Evolutionary conservation across 2,113 vertebrate genomes (phyloP).

Genomic region (Gallinago paraguaiae): DNA sequence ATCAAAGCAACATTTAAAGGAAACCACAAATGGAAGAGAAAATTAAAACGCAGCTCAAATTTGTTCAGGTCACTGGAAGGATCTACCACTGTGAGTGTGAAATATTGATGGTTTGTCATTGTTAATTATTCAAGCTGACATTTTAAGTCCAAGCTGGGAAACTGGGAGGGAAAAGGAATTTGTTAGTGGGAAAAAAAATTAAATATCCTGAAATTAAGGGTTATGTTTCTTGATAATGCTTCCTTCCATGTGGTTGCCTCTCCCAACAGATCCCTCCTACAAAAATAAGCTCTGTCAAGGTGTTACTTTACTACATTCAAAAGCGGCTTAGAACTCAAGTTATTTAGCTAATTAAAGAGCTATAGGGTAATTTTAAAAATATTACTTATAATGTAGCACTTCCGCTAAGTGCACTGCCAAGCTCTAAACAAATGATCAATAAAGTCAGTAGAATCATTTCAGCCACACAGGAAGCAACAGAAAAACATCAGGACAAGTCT

Average conservation of each 20-base stretch:
- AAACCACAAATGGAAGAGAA: conserved; percentile 42
- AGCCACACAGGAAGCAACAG: not conserved
- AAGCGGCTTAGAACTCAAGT: not conserved
- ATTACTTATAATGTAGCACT: not conserved
- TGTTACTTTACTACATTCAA: not conserved
- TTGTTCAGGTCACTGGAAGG: conserved; percentile 49
- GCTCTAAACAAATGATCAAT: not conserved
- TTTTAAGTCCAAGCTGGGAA: conserved; percentile 48
- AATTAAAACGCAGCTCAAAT: conserved; percentile 36
- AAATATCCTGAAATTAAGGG: not conserved
- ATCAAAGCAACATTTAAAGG: conserved; percentile 53
- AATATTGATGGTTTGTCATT: conserved; percentile 73
- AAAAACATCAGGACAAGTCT: not conserved
- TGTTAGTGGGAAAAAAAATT: not conserved
- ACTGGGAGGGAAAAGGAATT: not conserved
- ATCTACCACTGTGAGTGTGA: conserved; percentile 51
- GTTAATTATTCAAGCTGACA: conserved; percentile 72
- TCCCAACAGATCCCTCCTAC: not conserved
- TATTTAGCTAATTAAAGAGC: not conserved
- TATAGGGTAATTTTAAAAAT: not conserved
- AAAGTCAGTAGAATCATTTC: not conserved
- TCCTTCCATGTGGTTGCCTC: not conserved
- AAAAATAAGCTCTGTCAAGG: not conserved
- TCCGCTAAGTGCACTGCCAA: not conserved
- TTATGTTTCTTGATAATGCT: conserved; percentile 30